Evolutionary conservation across 2,888 invertebrate species (phyloP).

Genomic region (Drosophila putrida): DNA sequence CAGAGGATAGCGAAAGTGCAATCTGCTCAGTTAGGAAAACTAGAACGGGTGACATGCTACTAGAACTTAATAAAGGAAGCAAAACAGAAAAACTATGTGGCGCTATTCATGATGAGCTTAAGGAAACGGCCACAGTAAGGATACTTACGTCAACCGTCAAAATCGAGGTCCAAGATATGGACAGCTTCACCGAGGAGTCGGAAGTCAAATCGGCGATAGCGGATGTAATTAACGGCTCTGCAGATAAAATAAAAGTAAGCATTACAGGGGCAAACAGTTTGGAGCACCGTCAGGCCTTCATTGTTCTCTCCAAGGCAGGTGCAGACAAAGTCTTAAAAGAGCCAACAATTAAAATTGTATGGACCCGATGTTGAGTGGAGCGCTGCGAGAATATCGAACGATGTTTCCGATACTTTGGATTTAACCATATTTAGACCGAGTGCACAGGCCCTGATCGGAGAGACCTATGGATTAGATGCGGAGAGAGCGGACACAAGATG

Average conservation of each 20-base stretch:
- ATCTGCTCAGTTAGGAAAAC: not conserved
- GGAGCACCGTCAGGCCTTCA: not conserved
- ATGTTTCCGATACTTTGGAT: constrained; percentile 4
- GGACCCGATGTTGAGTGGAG: constrained; percentile 2
- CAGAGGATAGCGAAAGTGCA: not conserved
- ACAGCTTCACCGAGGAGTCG: not conserved
- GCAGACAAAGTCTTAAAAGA: not conserved
- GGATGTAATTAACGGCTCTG: not conserved
- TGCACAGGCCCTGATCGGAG: not conserved
- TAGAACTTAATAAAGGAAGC: constrained; percentile 1
- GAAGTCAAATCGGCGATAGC: constrained; percentile 5
- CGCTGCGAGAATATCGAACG: not conserved
- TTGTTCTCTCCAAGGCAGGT: not conserved
- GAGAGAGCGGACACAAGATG: constrained; percentile 5
- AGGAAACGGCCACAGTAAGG: not conserved
- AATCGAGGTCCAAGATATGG: not conserved
- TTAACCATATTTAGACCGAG: not conserved
- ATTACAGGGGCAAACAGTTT: not conserved
- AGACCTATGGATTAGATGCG: constrained; percentile 5
- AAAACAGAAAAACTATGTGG: not conserved
- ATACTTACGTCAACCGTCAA: not conserved
- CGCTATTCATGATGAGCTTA: not conserved
- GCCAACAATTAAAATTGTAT: not conserved
- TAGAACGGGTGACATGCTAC: not conserved
- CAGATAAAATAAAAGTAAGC: not conserved